Percentiles rank a stretch among this genome's conserved stretches.
Evolutionary conservation across 2,797 vertebrate species (phyloP).

Genomic region (Sebastes variabilis): DNA sequence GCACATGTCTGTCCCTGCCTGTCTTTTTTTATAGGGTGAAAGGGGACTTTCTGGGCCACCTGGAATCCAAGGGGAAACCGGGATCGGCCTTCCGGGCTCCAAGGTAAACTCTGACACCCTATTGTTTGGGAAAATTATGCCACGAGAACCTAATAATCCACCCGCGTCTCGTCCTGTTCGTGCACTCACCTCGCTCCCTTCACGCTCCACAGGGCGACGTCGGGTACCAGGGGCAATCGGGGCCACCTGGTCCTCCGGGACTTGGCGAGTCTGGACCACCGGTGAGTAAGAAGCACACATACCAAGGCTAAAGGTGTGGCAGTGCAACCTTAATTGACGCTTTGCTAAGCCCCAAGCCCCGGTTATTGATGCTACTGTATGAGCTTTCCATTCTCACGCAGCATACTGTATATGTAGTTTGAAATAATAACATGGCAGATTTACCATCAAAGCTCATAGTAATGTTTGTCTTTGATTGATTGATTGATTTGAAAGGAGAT

Average conservation of each 20-base stretch:
- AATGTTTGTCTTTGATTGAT: not conserved
- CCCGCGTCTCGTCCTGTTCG: slow-evolving; percentile 6
- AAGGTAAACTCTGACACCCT: slow-evolving; percentile 82
- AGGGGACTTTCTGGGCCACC: slow-evolving; percentile 87
- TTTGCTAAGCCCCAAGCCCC: no score
- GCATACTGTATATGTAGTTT: not conserved
- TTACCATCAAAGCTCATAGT: not conserved
- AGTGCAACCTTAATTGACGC: not conserved
- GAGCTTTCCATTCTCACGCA: not conserved
- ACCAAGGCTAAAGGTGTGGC: not conserved
- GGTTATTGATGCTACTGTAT: not conserved
- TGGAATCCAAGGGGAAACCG: slow-evolving; percentile 90
- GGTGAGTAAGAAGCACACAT: slow-evolving; percentile 74
- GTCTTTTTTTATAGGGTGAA: slow-evolving; percentile 84
- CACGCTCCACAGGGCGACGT: slow-evolving; percentile 82
- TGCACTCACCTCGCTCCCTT: slow-evolving; percentile 14
- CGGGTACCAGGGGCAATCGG: slow-evolving; percentile 85
- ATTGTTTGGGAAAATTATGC: slow-evolving; percentile 41
- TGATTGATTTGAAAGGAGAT: not conserved
- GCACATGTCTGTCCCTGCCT: slow-evolving; percentile 22
- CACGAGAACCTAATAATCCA: slow-evolving; percentile 1
- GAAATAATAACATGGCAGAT: not conserved
- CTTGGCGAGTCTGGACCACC: slow-evolving; percentile 86
- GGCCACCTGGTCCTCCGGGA: slow-evolving; percentile 85
- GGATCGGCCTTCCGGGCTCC: slow-evolving; percentile 87